A percentile compares a stretch with the other conserved stretches of the same genome.
Evolutionary conservation across 1,140 invertebrate genomes (phyloP).

Genomic region (Pachyrhynchus sulphureomaculatus): DNA sequence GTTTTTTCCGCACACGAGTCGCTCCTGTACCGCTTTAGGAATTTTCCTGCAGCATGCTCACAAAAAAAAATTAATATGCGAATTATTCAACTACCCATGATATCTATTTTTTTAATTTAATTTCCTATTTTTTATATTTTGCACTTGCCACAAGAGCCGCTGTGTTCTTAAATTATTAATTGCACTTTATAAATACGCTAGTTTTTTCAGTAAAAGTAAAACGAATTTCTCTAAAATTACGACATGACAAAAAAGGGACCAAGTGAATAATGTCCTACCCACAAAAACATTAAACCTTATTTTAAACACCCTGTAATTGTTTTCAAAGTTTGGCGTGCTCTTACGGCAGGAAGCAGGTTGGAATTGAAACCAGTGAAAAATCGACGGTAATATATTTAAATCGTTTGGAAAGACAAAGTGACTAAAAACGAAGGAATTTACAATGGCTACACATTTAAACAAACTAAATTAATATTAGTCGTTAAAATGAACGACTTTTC

Average conservation of each 20-base stretch:
- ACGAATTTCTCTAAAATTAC: no score
- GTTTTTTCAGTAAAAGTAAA: no score
- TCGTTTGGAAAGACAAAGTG: constrained; percentile 19
- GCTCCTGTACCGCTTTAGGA: no score
- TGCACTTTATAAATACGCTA: no score
- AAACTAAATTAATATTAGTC: constrained; percentile 19
- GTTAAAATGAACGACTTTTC: background rate
- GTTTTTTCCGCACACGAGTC: no score
- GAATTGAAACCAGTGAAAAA: constrained; percentile 28
- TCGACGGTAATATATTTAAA: constrained; percentile 26
- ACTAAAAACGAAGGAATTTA: constrained; percentile 26
- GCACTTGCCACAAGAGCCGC: no score
- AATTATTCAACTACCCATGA: no score
- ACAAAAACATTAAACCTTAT: constrained; percentile 22
- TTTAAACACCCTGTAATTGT: constrained; percentile 24
- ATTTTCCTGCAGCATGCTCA: no score
- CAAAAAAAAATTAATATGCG: no score
- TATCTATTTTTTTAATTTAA: no score
- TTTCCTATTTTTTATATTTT: no score
- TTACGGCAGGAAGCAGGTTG: constrained; percentile 13
- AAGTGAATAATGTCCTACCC: constrained; percentile 4
- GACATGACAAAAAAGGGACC: background rate
- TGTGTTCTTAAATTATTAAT: no score
- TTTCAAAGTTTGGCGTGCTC: constrained; percentile 21
- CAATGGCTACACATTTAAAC: constrained; percentile 23